Base-by-base conservation (phyloP, 2,113 vertebrate genomes). In the Desmodus rotundus region DNA sequence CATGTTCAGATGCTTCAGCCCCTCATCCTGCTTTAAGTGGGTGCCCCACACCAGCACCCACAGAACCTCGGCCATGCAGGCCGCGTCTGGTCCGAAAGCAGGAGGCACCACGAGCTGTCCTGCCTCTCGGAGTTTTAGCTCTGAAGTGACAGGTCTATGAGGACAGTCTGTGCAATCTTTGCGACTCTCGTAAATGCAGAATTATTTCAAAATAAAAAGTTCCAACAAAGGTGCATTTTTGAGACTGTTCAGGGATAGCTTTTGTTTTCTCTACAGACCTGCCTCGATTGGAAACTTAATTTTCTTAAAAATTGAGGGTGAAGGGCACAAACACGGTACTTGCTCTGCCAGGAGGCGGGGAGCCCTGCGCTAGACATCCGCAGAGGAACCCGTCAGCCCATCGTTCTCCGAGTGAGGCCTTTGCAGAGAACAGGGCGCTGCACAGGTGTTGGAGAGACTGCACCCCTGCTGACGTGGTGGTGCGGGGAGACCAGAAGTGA, bases 121-220 rank as follows among this genome's bases (percentile, higher is more conserved):
- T 54, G 58, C 11, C 52, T 87, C 81, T 33, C 11, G 61, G 61
- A 56, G 22, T 36, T 89, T 63, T 17, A 63, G 43, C 45, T 85
- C 33, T 47, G 45, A 88, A 58, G 3, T 24, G 31, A n/a, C 38
- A 3, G 16, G 36, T 72, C 58, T 61, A 12, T 17, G 58, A 93
- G 20, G 61, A 86, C 28, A 63, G 38, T 52, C 31, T 68, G 13
- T 33, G 50, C 41, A 43, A 54, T 17, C 80, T 89, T 52, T 58
- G 68, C 31, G 63, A 87, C 26, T 63, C 8, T 82, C 41, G 56
- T 5, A 84, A 87, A 89, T 56, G 19, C 14, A 83, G 47, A 83
- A 80, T 56, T 74, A 87, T 47, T 89, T 68, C 45, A 83, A 92
- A 92, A 83, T 56, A 72, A 94, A 92, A 63, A 24, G 26, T 50